Conservation (phyloP, 2,888 invertebrate species). For the Caenorhabditis zanzibari region DNA sequence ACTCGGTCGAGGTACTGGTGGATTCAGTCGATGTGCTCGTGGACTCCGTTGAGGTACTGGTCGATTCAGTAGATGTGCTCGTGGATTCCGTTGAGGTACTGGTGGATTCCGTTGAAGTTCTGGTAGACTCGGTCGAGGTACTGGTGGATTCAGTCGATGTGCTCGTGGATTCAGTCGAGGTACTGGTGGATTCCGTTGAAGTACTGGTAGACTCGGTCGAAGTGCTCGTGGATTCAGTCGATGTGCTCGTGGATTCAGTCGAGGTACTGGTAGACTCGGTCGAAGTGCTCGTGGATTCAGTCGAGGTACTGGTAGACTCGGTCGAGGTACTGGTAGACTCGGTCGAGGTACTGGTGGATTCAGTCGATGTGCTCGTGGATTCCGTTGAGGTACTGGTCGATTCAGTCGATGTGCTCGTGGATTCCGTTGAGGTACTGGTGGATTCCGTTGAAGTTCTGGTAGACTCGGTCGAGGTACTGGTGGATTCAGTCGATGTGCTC, state of each 20-base stretch:
- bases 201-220: constrained; percentile 31
- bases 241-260: constrained; percentile 27
- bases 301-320: not conserved
- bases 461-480: not conserved
- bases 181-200: constrained; percentile 28
- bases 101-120: constrained; percentile 10
- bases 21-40: constrained; percentile 20
- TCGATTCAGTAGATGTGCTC: constrained; percentile 30
- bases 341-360: constrained; percentile 30
- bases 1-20: constrained; percentile 25
- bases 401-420: constrained; percentile 26
- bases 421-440: constrained; percentile 21
- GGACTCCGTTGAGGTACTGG: constrained; percentile 31
- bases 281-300: constrained; percentile 12
- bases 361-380: constrained; percentile 15
- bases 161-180: constrained; percentile 7
- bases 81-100: constrained; percentile 4
- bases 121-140: constrained; percentile 36
- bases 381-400: constrained; percentile 11
- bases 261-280: constrained; percentile 37
- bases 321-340: constrained; percentile 35
- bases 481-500: not conserved
- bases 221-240: constrained; percentile 15
- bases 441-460: constrained; percentile 3
- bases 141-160: constrained; percentile 29